Evolutionary conservation across 2,888 invertebrate genomes (phyloP), one percentile per base, ranked within the genome.

Genomic region (Amiota mariae): DNA sequence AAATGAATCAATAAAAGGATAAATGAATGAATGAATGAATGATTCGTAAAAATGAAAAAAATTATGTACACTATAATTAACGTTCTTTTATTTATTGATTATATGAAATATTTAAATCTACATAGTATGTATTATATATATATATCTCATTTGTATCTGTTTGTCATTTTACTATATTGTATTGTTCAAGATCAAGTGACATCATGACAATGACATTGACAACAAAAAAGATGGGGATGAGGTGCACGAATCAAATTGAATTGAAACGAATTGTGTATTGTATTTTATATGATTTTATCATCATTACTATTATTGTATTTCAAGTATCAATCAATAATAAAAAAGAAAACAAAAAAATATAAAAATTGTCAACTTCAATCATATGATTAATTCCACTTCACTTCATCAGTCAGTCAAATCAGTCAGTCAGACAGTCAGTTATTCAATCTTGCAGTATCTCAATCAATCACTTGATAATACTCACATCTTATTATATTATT

Each of bases 81-180:
- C 51, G 67, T 68, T 68, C 24, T 54, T 68, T 68, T 54, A 68
- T 68, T 49, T 54, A 68, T 68, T 66, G 66, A 66, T 66, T 48
- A 36, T 36, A 36, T 24, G 24, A 24, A 24, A 24, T 24, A 24
- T 24, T n/a, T n/a, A n/a, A 24, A 24, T n/a, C n/a, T 24, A 24
- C 24, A 24, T 24, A 24, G n/a, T n/a, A n/a, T n/a, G n/a, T n/a
- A n/a, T n/a, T 24, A 24, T 2, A 24, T 24, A 1, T 24, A 2
- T 24, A 24, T 24, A 1, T 59, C 18, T 2, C 15, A 59, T 11
- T 20, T 36, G 36, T 36, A 36, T 36, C 36, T 36, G 36, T 36
- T 6, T 36, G 36, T 36, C 36, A 36, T 36, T 36, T n/a, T n/a
- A n/a, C n/a, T 24, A 18, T 15, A 48, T 64, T 48, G 18, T 36